These are phyloP conservation scores for Cheilosia pagana DNA, from an alignment of 2,888 invertebrate species.

Conservation along the genomic window DNA sequence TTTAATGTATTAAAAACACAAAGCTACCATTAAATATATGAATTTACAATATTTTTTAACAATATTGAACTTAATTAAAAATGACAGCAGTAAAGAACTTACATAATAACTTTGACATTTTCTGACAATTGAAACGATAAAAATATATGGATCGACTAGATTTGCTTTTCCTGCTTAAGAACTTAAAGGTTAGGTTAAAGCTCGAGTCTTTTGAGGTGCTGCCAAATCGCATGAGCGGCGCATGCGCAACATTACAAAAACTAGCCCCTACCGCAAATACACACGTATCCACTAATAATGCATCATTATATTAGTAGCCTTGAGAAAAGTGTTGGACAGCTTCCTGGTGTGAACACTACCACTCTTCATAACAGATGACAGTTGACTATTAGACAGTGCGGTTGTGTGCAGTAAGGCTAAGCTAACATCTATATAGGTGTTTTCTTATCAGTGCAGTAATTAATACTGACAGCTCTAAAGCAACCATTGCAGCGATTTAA, in stretches of 20 bases:
- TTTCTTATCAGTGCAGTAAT: neutral
- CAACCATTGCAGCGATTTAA: neutral
- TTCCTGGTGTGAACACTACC: conserved; percentile 58
- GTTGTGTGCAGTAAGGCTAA: conserved; percentile 42
- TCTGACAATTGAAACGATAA: too few relatives aligned
- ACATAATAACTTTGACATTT: too few relatives aligned
- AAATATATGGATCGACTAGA: too few relatives aligned
- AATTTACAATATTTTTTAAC: too few relatives aligned
- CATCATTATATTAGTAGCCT: conserved; percentile 40
- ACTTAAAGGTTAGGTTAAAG: too few relatives aligned
- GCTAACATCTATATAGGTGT: neutral
- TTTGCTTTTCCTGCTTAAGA: too few relatives aligned
- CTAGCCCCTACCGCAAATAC: conserved; percentile 14
- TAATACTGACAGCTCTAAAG: neutral
- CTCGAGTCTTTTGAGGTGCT: neutral
- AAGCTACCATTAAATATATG: too few relatives aligned
- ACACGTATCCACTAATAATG: neutral
- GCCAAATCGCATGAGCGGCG: conserved; percentile 15
- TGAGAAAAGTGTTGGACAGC: conserved; percentile 32
- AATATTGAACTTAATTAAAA: too few relatives aligned
- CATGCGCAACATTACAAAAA: conserved; percentile 58
- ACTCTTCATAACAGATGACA: conserved; percentile 64
- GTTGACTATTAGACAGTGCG: conserved; percentile 61
- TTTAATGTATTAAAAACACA: too few relatives aligned
- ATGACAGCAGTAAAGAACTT: too few relatives aligned